Percentiles rank a stretch among this genome's conserved stretches.
Evolutionary conservation across 2,888 invertebrate genomes (phyloP).

Genomic region (Margaritifera margaritifera): DNA sequence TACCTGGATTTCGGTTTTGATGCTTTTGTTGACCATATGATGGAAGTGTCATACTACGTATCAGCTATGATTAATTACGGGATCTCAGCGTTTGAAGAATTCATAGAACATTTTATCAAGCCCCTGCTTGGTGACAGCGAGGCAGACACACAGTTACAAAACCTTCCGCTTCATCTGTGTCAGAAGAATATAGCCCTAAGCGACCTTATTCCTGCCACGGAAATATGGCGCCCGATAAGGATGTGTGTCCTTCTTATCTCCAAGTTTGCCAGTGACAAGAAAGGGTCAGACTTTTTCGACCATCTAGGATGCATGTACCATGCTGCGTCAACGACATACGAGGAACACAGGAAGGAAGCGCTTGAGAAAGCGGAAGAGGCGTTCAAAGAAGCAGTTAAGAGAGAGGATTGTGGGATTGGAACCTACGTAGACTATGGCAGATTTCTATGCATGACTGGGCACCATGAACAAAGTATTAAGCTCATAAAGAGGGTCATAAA

Average conservation of each 20-base stretch:
- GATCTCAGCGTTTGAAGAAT: constrained; percentile 45
- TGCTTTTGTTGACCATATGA: constrained; percentile 36
- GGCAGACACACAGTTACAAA: constrained; percentile 41
- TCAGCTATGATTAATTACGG: constrained; percentile 33
- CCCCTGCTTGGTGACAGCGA: constrained; percentile 42
- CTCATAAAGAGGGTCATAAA: constrained; percentile 37
- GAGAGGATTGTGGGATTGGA: constrained; percentile 45
- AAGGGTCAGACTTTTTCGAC: constrained; percentile 43
- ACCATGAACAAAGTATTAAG: constrained; percentile 37
- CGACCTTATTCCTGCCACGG: constrained; percentile 39
- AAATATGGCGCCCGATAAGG: constrained; percentile 51
- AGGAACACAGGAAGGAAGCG: constrained; percentile 34
- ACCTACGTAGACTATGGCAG: constrained; percentile 48
- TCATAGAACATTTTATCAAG: constrained; percentile 47
- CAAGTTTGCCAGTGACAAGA: constrained; percentile 39
- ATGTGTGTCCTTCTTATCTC: constrained; percentile 47
- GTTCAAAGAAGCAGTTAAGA: constrained; percentile 41
- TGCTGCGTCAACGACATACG: constrained; percentile 40
- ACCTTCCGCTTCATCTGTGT: constrained; percentile 40
- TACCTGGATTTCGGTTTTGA: constrained; percentile 50
- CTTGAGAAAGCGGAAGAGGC: constrained; percentile 37
- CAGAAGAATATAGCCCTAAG: constrained; percentile 48
- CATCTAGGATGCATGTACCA: constrained; percentile 50
- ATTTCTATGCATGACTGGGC: constrained; percentile 35
- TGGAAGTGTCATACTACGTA: constrained; percentile 37